Base-by-base conservation (phyloP, 2,888 invertebrate species). In the Stramonita haemastoma region DNA sequence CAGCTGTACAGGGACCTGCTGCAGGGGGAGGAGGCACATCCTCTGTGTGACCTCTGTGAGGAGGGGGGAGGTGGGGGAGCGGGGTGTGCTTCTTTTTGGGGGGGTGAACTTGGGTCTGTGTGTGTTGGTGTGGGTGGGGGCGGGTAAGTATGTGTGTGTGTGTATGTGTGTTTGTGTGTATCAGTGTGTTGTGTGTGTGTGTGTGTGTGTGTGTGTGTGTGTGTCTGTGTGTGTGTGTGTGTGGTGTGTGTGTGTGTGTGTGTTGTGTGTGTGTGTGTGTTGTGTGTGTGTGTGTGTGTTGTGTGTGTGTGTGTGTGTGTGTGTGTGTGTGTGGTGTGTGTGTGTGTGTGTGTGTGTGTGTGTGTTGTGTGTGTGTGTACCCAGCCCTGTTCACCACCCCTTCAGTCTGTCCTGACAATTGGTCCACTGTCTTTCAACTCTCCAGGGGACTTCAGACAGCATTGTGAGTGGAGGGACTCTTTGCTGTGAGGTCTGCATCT, bases 1-100 rank as follows among this genome's bases (percentile, higher is more conserved):
- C 81, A 46, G 81, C 26, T 46, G 46, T 83, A 46, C 46, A 46
- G 36, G 81, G 81, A 83, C 81, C 36, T 83, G 46, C 81, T 83
- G 36, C 81, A 46, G 22, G 81, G 81, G 26, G n/a, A n/a, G 81
- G 81, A 83, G 81, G 81, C 6, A 46, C 46, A 5, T 36, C 46
- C 26, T 22, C 81, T 8, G 81, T 83, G 26, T 83, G 81, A 83
- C 17, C n/a, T n/a, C n/a, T n/a, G n/a, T n/a, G n/a, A n/a, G n/a
- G n/a, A n/a, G 22, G 29, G 77, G 77, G 77, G n/a, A 32, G n/a
- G 70, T 4, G 57, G 15, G 15, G 8, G 57, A 57, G 57, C 8
- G 57, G 57, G 57, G 8, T 57, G 8, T 8, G n/a, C n/a, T n/a
- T n/a, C 4, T 46, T 46, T 8, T 8, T 46, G 46, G 4, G 4